Base-by-base conservation (phyloP, 2,888 invertebrate species). In the Hemithea aestivaria region DNA sequence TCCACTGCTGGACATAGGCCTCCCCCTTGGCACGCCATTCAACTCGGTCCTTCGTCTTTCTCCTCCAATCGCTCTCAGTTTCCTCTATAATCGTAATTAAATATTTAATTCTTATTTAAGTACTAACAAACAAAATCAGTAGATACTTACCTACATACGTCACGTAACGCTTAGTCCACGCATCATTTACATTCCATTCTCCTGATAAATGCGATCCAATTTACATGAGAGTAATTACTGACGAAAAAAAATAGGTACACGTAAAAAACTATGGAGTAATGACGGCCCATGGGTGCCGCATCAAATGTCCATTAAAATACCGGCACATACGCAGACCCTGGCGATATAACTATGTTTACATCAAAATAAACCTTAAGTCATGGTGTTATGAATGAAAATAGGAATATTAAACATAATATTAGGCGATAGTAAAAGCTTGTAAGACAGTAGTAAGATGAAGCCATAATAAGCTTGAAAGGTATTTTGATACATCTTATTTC, bases 131-230 rank as follows among this genome's bases (percentile, higher is more conserved):
- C 37, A 35, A 35, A 40, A 43, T 30, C 40, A 36, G 26, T n/a
- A n/a, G n/a, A n/a, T n/a, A n/a, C n/a, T n/a, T n/a, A 34, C 37
- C 9, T 30, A 35, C 31, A 41, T 27, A 11, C 35, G 35, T 51
- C 51, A 51, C 48, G 42, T 39, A 39, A 45, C 21, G 8, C 16
- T 27, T 31, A 26, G 20, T 38, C 44, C 10, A 30, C 72, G 69
- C 71, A 55, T 49, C 20, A 47, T 48, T 50, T 58, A 66, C 58
- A 63, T 70, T 60, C 60, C 58, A 59, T 51, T 51, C 50, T 43
- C 57, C 68, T 79, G 76, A 79, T 80, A 75, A 75, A 81, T 79
- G 66, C 67, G 73, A 69, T 73, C 72, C 74, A 76, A 79, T 83
- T 82, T 81, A 80, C 73, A 78, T 80, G 67, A 55, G 57, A 54